Percentiles rank a stretch among this genome's conserved stretches.
These are phyloP conservation scores for Aspidiotus destructor DNA, from an alignment of 2,888 invertebrate genomes.

Conservation along the genomic window DNA sequence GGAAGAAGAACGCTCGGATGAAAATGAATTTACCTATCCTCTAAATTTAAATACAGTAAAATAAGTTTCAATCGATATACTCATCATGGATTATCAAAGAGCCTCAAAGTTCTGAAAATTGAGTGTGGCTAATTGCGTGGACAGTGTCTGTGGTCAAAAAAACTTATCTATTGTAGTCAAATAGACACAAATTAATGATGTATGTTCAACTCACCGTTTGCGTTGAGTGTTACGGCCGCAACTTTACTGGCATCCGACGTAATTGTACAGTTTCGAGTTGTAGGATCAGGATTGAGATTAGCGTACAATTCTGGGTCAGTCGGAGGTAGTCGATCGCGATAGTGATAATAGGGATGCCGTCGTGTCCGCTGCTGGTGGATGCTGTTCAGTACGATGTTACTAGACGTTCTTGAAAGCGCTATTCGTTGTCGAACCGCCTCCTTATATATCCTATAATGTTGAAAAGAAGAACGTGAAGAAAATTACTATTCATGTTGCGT, in stretches of 20 bases:
- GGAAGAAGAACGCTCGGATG: too few relatives aligned
- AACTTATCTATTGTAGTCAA: too few relatives aligned
- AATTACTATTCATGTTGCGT: too few relatives aligned
- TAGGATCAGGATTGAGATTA: slow-evolving; percentile 40
- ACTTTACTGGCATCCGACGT: slow-evolving; percentile 38
- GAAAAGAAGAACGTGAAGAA: too few relatives aligned
- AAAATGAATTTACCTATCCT: too few relatives aligned
- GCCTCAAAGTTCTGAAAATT: too few relatives aligned
- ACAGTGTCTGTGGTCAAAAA: too few relatives aligned
- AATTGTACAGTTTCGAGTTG: slow-evolving; percentile 21
- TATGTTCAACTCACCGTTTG: slow-evolving; percentile 52
- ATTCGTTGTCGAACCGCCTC: slow-evolving; percentile 74
- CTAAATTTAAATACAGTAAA: too few relatives aligned
- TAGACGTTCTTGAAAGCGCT: slow-evolving; percentile 73
- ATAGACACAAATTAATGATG: too few relatives aligned
- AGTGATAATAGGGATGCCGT: slow-evolving; percentile 51
- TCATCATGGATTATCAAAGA: too few relatives aligned
- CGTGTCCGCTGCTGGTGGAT: slow-evolving; percentile 72
- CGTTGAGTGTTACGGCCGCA: slow-evolving; percentile 57
- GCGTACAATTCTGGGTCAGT: slow-evolving; percentile 52
- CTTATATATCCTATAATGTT: slow-evolving; percentile 43
- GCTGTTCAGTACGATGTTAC: slow-evolving; percentile 72
- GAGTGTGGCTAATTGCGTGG: too few relatives aligned
- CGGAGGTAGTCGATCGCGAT: slow-evolving; percentile 53
- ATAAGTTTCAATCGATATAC: too few relatives aligned